Percentiles rank a stretch among this genome's conserved stretches.
phyloP scores from a whole-genome alignment of 1,140 invertebrate species.

The Drosophila nannoptera region DNA sequence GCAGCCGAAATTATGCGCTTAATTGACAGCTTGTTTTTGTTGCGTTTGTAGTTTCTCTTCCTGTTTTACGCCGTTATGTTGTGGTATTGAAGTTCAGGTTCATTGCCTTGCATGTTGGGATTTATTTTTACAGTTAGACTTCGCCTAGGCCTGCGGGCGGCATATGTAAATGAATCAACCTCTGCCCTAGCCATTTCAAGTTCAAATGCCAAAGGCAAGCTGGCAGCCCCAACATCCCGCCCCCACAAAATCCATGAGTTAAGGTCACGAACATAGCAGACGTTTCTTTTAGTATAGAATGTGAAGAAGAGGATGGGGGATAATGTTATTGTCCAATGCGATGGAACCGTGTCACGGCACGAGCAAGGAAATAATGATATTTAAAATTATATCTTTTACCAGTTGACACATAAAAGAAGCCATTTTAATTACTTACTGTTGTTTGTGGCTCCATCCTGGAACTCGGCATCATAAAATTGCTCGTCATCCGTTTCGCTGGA shows the following conservation, averaged over 20 bases:
- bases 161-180: constrained; percentile 28
- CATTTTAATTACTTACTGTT: constrained; percentile 46
- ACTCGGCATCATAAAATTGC: constrained; percentile 42
- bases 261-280: constrained; percentile 56
- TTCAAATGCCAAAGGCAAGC: constrained; percentile 46
- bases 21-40: constrained; percentile 49
- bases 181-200: constrained; percentile 51
- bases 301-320: not conserved
- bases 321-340: not conserved
- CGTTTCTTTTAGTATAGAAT: not conserved
- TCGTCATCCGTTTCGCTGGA: constrained; percentile 6
- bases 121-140: constrained; percentile 60
- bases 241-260: constrained; percentile 18
- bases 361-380: not conserved
- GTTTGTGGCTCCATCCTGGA: constrained; percentile 39
- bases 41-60: constrained; percentile 26
- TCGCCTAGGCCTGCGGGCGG: constrained; percentile 2
- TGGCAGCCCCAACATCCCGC: not conserved
- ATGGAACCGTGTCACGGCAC: not conserved
- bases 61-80: constrained; percentile 29
- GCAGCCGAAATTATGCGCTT: constrained; percentile 58
- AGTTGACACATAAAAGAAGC: not conserved
- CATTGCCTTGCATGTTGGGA: constrained; percentile 67
- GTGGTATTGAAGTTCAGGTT: constrained; percentile 66
- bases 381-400: too few relatives aligned